Base-by-base conservation (phyloP, 2,113 vertebrate genomes). In the Semicossyphus pulcher region DNA sequence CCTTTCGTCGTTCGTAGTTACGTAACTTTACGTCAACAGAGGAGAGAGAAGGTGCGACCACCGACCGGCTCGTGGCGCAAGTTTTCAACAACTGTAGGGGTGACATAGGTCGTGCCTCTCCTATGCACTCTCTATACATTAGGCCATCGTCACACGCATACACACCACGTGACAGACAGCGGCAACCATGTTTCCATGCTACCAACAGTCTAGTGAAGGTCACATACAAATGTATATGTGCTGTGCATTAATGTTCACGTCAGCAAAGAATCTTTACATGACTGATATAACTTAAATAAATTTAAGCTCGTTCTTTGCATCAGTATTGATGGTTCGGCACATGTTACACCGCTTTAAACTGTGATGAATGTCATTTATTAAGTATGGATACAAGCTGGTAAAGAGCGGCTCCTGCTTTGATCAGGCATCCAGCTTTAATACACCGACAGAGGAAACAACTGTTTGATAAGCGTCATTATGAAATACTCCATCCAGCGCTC, bases 151-250 rank as follows among this genome's bases (percentile, higher is more conserved):
- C 80, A 53, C 77, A 23, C 57, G 12, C 42, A 1, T 23, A 20
- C 53, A 23, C 31, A 68, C 65, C 89, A 91, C 88, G 91, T 92
- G 89, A 89, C 60, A 1, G 3, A 41, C 77, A 28, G 54, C 4
- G 26, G 73, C 75, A 12, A 78, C 72, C 88, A 86, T 83, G 75
- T 78, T 80, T 45, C 41, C 52, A 48, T 29, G 7, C 7, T 15
- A 25, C 20, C 21, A 12, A 16, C 18, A 36, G 26, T 23, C 7
- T 16, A 21, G 4, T 84, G 79, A 92, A 93, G 89, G 92, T 92
- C 92, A 91, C 10, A 37, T 15, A n/a, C 4, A 4, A 16, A 37
- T 25, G 34, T 63, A 20, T 9, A n/a, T 2, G 10, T 18, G 10
- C 11, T 2, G 3, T n/a, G 20, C 4, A 1, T 47, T 5, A 0